Evolutionary conservation across 2,888 invertebrate species (phyloP).

Genomic region (Hypercompe scribonia): DNA sequence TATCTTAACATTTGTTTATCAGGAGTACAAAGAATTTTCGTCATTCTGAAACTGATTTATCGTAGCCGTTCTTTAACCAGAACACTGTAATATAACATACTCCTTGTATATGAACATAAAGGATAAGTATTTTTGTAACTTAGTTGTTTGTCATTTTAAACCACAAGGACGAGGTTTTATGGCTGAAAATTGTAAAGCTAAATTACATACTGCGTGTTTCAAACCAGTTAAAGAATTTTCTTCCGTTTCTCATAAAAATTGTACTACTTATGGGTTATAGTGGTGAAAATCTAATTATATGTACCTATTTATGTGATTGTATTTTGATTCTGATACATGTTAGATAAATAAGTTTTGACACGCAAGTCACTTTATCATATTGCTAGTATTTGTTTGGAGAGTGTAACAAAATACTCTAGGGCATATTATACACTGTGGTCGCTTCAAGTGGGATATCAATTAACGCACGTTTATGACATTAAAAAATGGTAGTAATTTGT

Average conservation of each 20-base stretch:
- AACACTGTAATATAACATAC: neutral
- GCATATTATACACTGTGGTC: too few relatives aligned
- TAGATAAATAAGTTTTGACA: constrained; percentile 1
- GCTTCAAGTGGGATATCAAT: too few relatives aligned
- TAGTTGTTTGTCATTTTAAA: neutral
- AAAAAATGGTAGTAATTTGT: too few relatives aligned
- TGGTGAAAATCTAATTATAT: constrained; percentile 21
- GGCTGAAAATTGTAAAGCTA: neutral
- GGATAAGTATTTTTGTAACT: neutral
- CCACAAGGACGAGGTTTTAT: neutral
- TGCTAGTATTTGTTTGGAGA: neutral
- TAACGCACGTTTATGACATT: too few relatives aligned
- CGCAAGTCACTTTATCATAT: neutral
- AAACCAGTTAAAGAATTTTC: constrained; percentile 28
- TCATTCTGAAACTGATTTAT: neutral
- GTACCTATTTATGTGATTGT: constrained; percentile 4
- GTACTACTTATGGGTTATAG: constrained; percentile 26
- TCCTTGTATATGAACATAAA: neutral
- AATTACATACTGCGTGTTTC: constrained; percentile 10
- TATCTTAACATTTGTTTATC: too few relatives aligned
- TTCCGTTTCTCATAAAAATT: constrained; percentile 36
- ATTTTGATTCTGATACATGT: constrained; percentile 4
- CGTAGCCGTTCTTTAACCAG: too few relatives aligned
- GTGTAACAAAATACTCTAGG: too few relatives aligned
- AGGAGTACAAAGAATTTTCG: neutral